phyloP scores from a whole-genome alignment of 2,797 vertebrate species.

The Buceros bicornis region DNA sequence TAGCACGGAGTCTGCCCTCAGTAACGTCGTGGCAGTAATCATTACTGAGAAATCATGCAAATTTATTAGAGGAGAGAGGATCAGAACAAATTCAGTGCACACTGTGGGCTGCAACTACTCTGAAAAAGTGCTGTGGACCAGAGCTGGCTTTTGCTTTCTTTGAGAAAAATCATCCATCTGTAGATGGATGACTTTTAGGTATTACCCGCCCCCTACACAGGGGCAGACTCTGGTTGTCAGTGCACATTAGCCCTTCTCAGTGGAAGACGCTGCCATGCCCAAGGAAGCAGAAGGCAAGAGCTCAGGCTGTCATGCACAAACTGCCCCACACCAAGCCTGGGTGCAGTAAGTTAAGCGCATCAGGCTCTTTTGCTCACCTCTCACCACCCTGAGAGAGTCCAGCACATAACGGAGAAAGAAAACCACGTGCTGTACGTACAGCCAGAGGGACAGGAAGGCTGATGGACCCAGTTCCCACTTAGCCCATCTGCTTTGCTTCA shows the following conservation, averaged over 20 bases:
- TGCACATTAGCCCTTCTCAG: neutral
- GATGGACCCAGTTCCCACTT: neutral
- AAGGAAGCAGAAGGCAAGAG: neutral
- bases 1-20: neutral
- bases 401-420: rapidly evolving
- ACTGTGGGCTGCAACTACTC: rapidly evolving
- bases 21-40: neutral
- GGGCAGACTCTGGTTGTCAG: neutral
- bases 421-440: neutral
- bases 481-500: neutral
- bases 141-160: neutral
- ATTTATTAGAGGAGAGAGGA: neutral
- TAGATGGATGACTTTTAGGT: neutral
- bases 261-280: neutral
- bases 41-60: neutral
- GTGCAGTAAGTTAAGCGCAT: neutral
- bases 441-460: rapidly evolving
- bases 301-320: neutral
- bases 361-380: neutral
- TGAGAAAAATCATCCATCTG: neutral
- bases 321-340: rapidly evolving
- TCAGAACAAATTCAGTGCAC: neutral
- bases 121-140: neutral
- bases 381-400: neutral
- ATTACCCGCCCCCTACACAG: rapidly evolving